These are phyloP conservation scores for Proctacanthus coquilletti DNA, from an alignment of 1,140 invertebrate species.

Conservation along the genomic window DNA sequence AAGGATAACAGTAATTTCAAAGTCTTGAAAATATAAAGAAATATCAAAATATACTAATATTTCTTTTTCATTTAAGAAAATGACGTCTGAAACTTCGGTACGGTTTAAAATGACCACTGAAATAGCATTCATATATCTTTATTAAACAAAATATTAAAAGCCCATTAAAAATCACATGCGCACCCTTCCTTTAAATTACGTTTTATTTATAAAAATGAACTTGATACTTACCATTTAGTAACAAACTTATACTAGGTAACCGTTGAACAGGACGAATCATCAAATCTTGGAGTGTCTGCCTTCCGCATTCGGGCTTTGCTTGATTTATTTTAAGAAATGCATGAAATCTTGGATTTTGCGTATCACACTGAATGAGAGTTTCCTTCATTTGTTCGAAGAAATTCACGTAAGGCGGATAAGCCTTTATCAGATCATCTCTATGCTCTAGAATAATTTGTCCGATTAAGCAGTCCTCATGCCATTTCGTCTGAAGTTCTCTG, in stretches of 20 bases:
- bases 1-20: no score
- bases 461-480: constrained; percentile 73
- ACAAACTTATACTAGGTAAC: constrained; percentile 83
- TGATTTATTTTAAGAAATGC: constrained; percentile 95
- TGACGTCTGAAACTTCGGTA: no score
- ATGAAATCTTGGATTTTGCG: constrained; percentile 83
- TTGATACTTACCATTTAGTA: constrained; percentile 64
- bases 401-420: constrained; percentile 95
- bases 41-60: no score
- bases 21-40: no score
- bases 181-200: no score
- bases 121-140: no score
- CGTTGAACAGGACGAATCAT: constrained; percentile 93
- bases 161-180: no score
- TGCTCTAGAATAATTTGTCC: constrained; percentile 79
- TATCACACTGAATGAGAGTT: constrained; percentile 77
- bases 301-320: constrained; percentile 82
- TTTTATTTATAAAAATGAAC: neutral
- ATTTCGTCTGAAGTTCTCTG: constrained; percentile 32
- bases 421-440: constrained; percentile 64
- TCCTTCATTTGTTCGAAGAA: constrained; percentile 95
- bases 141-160: no score
- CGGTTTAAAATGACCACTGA: no score
- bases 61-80: no score
- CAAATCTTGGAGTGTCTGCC: constrained; percentile 86